A percentile compares a stretch with the other conserved stretches of the same genome.
phyloP scores from a whole-genome alignment of 2,797 vertebrate species.

The Notamacropus eugenii region DNA sequence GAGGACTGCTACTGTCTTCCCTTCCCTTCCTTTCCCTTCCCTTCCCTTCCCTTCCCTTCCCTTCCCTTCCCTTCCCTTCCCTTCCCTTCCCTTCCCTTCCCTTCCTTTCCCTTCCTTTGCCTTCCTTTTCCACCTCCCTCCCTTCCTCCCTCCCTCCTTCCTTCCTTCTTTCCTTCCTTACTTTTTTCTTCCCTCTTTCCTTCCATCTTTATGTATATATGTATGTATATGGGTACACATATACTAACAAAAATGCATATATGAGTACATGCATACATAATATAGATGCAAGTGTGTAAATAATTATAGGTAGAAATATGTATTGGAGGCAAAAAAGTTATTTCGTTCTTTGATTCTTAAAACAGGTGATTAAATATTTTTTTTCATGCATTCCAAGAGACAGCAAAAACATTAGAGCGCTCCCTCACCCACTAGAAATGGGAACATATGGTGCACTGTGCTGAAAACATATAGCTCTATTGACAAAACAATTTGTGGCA shows the following conservation, averaged over 20 bases:
- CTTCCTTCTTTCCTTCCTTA: too few species aligned
- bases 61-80: too few species aligned
- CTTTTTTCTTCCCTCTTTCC: background rate
- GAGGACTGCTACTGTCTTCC: too few species aligned
- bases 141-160: too few species aligned
- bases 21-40: too few species aligned
- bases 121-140: too few species aligned
- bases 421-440: conserved; percentile 36
- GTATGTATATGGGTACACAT: background rate
- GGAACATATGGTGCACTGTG: conserved; percentile 2
- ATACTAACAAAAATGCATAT: background rate
- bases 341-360: background rate
- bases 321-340: background rate
- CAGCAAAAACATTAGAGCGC: conserved; percentile 8
- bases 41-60: too few species aligned
- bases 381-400: conserved; percentile 39
- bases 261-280: background rate
- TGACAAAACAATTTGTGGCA: conserved; percentile 52
- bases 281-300: background rate
- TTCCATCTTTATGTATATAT: background rate
- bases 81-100: too few species aligned
- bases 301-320: background rate
- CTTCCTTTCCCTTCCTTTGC: too few species aligned
- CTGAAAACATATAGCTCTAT: conserved; percentile 34
- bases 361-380: background rate